Evolutionary conservation across 2,797 vertebrate genomes (phyloP), one percentile per base, ranked within the genome.

Genomic region (Buceros bicornis): DNA sequence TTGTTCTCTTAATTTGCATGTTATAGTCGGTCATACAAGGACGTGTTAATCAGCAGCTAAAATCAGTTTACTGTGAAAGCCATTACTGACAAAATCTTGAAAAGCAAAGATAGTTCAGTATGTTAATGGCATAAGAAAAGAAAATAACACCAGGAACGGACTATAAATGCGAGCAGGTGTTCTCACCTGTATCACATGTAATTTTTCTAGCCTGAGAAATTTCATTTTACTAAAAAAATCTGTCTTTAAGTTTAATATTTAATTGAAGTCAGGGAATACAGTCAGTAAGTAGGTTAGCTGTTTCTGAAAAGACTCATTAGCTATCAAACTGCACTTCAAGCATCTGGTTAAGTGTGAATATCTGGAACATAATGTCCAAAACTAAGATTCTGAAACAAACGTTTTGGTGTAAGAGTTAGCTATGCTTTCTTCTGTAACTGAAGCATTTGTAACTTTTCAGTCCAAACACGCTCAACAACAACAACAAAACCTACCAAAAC

Each of bases 331-430:
- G 37, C 53, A 53, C 67, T 85, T 82, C 56, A 77, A 77, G 70
- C 51, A 85, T 80, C 51, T 89, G 71, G 92, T 91, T 89, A 96
- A 90, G 67, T 56, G 56, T 70, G 67, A 93, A 29, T 37, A 90
- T 78, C 37, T 26, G 4, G 82, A 94, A 93, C 85, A 81, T 7
- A 90, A 78, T 1, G 76, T 81, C 77, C 82, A 74, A 87, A 70
- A 87, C 16, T 16, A 2, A 54, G 4, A 61, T 14, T 26, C 54
- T 87, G 87, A 72, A 76, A 71, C 10, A 86, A 82, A 43, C 65
- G 29, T 51, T 93, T 86, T 87, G 4, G 19, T 73, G 51, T 5
- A 64, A 5, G 11, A 70, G 58, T 85, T 77, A 62, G 28, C 21
- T 37, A 40, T 4, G 6, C 1, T 65, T 85, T 74, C 51, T 53